These are phyloP conservation scores for Anarsia innoxiella DNA, from an alignment of 2,888 invertebrate species.

Conservation along the genomic window DNA sequence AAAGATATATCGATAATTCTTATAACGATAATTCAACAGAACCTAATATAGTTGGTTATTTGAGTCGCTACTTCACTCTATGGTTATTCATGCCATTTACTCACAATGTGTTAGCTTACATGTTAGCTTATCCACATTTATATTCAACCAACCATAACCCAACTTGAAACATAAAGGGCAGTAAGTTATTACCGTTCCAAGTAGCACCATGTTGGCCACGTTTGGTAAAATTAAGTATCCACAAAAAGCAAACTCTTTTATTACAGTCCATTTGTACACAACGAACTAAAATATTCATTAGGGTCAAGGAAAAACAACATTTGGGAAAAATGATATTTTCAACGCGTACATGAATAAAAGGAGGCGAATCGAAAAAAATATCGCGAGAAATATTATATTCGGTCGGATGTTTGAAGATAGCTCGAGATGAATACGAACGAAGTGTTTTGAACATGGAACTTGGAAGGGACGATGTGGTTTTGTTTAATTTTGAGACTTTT, in stretches of 20 bases:
- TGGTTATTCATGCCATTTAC: not conserved
- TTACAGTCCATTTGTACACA: slow-evolving; percentile 4
- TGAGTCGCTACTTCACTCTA: no score
- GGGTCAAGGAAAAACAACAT: slow-evolving; percentile 16
- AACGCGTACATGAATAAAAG: slow-evolving; percentile 17
- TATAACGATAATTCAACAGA: no score
- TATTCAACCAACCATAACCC: not conserved
- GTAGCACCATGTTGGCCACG: not conserved
- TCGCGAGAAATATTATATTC: slow-evolving; percentile 21
- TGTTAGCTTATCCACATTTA: slow-evolving; percentile 3
- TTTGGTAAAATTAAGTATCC: not conserved
- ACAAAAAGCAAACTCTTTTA: not conserved
- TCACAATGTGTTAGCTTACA: not conserved
- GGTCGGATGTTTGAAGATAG: slow-evolving; percentile 20
- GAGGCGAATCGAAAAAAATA: slow-evolving; percentile 18
- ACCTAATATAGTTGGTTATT: no score
- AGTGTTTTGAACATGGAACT: slow-evolving; percentile 6
- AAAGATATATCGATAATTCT: no score
- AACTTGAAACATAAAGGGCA: not conserved
- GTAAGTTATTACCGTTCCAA: not conserved
- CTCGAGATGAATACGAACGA: slow-evolving; percentile 20
- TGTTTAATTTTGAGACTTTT: no score
- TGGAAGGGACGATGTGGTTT: no score
- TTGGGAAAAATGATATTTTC: slow-evolving; percentile 14
- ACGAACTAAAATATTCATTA: slow-evolving; percentile 8